Conservation (phyloP, 2,797 vertebrate genomes). For the Aphelocoma californica region DNA sequence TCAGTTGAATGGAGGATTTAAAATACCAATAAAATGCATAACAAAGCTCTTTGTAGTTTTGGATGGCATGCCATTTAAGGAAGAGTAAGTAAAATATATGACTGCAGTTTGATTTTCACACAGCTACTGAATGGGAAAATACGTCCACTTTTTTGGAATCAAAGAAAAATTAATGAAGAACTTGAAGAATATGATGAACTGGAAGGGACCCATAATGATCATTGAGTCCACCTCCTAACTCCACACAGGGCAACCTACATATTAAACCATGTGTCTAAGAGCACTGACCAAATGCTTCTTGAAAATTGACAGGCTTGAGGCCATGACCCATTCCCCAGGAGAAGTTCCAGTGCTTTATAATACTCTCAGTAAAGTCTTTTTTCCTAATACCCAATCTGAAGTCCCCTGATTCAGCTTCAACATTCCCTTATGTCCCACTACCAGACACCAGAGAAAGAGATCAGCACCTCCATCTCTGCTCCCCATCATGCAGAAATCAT, state of each 20-base stretch:
- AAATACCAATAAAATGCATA: neutral
- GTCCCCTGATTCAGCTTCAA: neutral
- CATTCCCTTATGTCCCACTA: neutral
- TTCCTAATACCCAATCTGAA: neutral
- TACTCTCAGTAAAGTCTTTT: neutral
- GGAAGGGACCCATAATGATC: fast-evolving
- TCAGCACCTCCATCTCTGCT: neutral
- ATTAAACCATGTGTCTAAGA: neutral
- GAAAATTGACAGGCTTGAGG: neutral
- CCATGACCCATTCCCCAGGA: neutral
- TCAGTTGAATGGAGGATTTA: neutral
- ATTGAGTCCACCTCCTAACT: neutral
- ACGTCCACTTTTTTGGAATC: neutral
- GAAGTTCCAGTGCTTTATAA: neutral
- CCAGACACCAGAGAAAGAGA: neutral
- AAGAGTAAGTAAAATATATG: neutral
- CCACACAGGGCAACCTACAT: neutral
- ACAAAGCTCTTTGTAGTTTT: neutral
- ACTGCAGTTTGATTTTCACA: neutral
- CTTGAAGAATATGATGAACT: neutral
- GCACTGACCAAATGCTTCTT: neutral
- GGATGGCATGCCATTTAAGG: neutral
- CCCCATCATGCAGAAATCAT: neutral
- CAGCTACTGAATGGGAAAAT: neutral
- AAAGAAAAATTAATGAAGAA: neutral